Base-by-base conservation (phyloP, 2,113 vertebrate genomes). In the Elgaria multicarinata region DNA sequence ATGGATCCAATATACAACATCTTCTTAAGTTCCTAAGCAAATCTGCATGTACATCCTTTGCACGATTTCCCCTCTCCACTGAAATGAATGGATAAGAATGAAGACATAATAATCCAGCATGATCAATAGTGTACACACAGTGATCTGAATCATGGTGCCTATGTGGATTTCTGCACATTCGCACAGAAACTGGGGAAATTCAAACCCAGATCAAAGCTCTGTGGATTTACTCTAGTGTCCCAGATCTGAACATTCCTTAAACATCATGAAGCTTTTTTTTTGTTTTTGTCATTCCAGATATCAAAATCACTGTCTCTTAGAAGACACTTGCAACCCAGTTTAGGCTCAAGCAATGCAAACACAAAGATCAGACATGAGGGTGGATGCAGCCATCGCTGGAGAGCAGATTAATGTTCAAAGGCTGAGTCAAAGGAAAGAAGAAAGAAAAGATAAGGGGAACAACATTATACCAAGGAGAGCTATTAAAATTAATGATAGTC, bases 331-430 rank as follows among this genome's bases (percentile, higher is more conserved):
- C 83, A 93, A 85, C 87, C 0, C 0, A 50, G 31, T 0, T 88
- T 88, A 88, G 67, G 79, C 87, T 83, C 50, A 0, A 82, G 90
- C 66, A 88, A 91, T 84, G 9, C 46, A 87, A 92, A 94, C 92
- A 92, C 53, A 94, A 85, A 93, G 89, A 93, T 94, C 93, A 95
- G 93, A 91, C 39, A 36, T 83, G 91, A 85, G 84, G 89, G 83
- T 0, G 1, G 87, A 55, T 90, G 86, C 90, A 93, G 89, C 62
- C 89, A 92, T 87, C 0, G 0, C 86, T 93, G 42, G 88, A 80
- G 89, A 91, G 89, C 86, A 91, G 94, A 95, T 95, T 95, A 96
- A 74, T 66, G 93, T 95, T 95, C 95, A 96, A 96, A 96, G 94
- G 90, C 90, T 0, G 67, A 95, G 92, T 90, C 87, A 92, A 94